Evolutionary conservation across 2,888 invertebrate species (phyloP), one percentile per base, ranked within the genome.

Genomic region (Drosophila parthenogenetica): DNA sequence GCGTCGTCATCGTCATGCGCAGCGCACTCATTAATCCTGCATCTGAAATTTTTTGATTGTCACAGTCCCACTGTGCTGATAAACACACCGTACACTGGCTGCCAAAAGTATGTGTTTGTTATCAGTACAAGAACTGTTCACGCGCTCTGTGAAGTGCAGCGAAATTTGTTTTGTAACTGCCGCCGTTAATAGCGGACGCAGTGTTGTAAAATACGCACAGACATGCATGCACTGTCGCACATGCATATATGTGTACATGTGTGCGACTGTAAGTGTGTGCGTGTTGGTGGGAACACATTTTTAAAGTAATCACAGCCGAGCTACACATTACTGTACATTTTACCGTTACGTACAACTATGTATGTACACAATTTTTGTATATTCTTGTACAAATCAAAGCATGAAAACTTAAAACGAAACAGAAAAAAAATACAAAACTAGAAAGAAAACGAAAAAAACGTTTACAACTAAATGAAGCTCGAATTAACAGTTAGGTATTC

Each of bases 41-140:
- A 85, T 60, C 45, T 65, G 87, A 83, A 89, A 71, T 84, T 79
- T 79, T 79, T 79, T 89, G 75, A 84, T 84, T 84, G 83, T 89
- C 73, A 67, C 89, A 88, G 77, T 64, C 49, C 77, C 75, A 51
- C 75, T 71, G 85, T 73, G 54, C 64, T 61, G 60, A 43, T 5
- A 25, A n/a, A 16, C 19, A 8, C 14, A 14, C 2, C 29, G 2
- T 29, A 29, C 29, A 14, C 25, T 46, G 35, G 60, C 14, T 13
- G 42, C 37, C 25, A 10, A 16, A 46, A 49, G 37, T 49, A 48
- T 17, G 13, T 42, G 72, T 10, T 10, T 7, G 29, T 29, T 29
- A 29, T 60, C 59, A 60, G 67, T 53, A 62, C 68, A 73, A 29
- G 80, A 49, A 51, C 81, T 74, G 85, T 43, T 60, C 25, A 55